Base-by-base conservation (phyloP, 2,888 invertebrate genomes). In the Erynnis tages region DNA sequence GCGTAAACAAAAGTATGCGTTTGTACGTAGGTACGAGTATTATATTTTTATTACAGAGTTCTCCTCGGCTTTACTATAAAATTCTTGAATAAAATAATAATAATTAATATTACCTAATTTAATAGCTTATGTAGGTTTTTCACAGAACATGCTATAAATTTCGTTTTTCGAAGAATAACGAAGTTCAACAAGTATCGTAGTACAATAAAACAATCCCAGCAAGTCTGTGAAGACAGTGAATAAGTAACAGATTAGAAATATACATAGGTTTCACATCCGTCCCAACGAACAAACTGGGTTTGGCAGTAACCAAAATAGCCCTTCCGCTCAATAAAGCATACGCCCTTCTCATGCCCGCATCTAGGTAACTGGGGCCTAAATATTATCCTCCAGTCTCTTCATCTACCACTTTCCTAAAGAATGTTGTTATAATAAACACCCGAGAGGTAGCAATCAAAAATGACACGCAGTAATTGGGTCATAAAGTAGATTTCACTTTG, bases 401-500 rank as follows among this genome's bases (percentile, higher is more conserved):
- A 41, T 29, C 43, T 43, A 25, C 13, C 23, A 48, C 25, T 43
- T 35, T 35, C 34, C 35, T 27, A 35, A 43, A 50, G 49, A 43
- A 43, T 50, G 41, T 50, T 50, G 49, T 43, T 30, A 43, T 43
- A 43, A 50, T 50, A 35, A 41, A 50, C 49, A 41, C 14, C 13
- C 0, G 6, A 4, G 49, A 25, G 6, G 2, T 5, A 5, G 7
- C 30, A 10, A 37, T 37, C 16, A 17, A 52, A 35, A 62, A 58
- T 19, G 10, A 44, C 2, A 11, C 52, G 13, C 44, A 52, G 37
- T 30, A 8, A 35, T 62, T 53, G 40, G 46, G 61, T 46, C 16
- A 66, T 78, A 81, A 65, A 71, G 82, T 66, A 55, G 55, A 58
- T 65, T 78, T 79, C 66, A 45, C 68, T 56, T 61, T 73, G 72